Evolutionary conservation across 30 jellyfish, hydroid and myxozoan species (phyloP).

Genomic region (Morbakka virulenta): DNA sequence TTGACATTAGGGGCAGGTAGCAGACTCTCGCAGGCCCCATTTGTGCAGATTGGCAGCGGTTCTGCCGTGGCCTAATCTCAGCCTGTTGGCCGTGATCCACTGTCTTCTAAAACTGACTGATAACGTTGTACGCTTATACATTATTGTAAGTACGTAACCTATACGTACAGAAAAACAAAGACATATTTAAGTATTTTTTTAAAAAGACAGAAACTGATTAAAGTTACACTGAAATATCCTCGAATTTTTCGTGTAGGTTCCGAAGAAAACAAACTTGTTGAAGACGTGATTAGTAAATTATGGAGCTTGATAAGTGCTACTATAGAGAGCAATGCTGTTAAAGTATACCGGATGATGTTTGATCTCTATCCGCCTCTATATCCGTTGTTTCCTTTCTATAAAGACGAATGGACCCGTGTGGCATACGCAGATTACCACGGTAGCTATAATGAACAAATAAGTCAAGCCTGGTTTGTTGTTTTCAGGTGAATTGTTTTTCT

Average conservation of each 20-base stretch:
- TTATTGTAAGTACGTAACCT: too few relatives aligned
- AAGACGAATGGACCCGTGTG: conserved; percentile 76
- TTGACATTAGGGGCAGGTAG: too few relatives aligned
- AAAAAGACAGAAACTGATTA: too few relatives aligned
- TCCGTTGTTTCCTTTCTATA: conserved; percentile 55
- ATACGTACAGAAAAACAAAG: too few relatives aligned
- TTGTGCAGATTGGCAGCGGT: too few relatives aligned
- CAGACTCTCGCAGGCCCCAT: too few relatives aligned
- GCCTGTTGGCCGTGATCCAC: too few relatives aligned
- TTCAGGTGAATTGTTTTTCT: too few relatives aligned
- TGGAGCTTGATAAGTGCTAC: conserved; percentile 30
- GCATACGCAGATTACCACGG: conserved; percentile 87
- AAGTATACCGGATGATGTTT: conserved; percentile 62
- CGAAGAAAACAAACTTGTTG: conserved; percentile 42
- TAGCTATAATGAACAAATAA: conserved; percentile 75
- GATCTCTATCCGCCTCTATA: conserved; percentile 47
- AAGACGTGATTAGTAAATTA: conserved; percentile 32
- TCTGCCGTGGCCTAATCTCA: too few relatives aligned
- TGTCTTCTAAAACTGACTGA: not conserved
- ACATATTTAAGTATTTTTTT: too few relatives aligned
- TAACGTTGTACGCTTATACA: too few relatives aligned
- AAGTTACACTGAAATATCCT: too few relatives aligned
- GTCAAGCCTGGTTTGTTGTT: conserved; percentile 71
- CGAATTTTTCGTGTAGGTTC: conserved; percentile 38
- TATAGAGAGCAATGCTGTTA: conserved; percentile 58